Conservation (phyloP, 1,140 invertebrate species). For the Ceratina calcarata region DNA sequence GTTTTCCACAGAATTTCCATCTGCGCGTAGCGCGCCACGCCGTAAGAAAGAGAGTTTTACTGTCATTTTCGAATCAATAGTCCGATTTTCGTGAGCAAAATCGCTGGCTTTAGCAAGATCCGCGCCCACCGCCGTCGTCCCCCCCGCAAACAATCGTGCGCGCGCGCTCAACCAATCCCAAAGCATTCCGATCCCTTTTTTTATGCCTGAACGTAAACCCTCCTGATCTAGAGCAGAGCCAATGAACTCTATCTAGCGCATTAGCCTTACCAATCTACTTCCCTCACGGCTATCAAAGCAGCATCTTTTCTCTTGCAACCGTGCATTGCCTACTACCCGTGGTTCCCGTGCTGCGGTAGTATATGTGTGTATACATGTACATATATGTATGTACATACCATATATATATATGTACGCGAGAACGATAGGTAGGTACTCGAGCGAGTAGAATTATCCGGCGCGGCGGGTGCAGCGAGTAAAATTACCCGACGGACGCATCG, state of each 20-base stretch:
- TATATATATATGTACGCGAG: constrained; percentile 44
- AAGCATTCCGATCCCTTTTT: constrained; percentile 65
- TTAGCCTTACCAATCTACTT: constrained; percentile 74
- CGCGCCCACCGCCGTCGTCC: background rate
- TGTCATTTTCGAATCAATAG: constrained; percentile 53
- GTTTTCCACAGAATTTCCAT: background rate
- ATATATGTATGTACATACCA: no score
- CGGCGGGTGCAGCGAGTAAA: constrained; percentile 22
- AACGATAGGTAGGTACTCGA: constrained; percentile 73
- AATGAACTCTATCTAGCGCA: constrained; percentile 75
- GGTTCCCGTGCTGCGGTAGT: constrained; percentile 11
- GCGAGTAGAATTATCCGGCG: constrained; percentile 75
- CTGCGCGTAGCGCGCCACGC: no score
- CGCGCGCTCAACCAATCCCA: constrained; percentile 61
- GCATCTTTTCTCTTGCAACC: constrained; percentile 60
- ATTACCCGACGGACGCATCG: constrained; percentile 72
- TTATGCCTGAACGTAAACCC: constrained; percentile 72
- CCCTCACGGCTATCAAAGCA: constrained; percentile 75
- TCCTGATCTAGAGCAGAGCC: constrained; percentile 66
- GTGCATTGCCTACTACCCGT: constrained; percentile 37
- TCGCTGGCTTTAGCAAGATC: constrained; percentile 38
- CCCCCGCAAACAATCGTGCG: constrained; percentile 64
- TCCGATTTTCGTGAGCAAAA: constrained; percentile 54
- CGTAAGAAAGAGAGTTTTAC: constrained; percentile 5
- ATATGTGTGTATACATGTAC: no score